These are phyloP conservation scores for Pocillopora grandis DNA, from an alignment of 92 coral and sea anemone genomes.

Conservation along the genomic window DNA sequence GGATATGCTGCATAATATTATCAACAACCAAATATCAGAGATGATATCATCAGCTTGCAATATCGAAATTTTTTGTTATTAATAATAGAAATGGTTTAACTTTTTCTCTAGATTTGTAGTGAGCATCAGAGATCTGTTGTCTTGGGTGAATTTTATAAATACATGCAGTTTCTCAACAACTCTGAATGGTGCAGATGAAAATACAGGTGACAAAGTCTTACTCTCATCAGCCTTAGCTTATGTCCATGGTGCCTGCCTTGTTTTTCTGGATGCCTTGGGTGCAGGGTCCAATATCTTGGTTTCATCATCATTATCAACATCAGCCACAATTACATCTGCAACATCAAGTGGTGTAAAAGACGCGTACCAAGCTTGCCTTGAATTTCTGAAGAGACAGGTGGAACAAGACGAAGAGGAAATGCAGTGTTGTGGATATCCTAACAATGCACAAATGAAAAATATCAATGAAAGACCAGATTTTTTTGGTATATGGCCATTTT, in stretches of 20 bases:
- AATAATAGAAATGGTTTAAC: neutral
- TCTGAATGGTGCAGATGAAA: neutral
- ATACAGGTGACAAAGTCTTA: neutral
- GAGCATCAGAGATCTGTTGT: constrained; percentile 87
- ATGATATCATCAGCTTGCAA: neutral
- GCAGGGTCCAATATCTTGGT: constrained; percentile 61
- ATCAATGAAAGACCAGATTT: constrained; percentile 14
- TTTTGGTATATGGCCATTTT: constrained; percentile 83
- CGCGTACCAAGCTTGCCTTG: constrained; percentile 73
- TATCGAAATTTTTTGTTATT: no score
- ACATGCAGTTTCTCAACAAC: constrained; percentile 54
- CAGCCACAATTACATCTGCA: neutral
- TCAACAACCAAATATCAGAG: no score
- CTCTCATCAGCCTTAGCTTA: constrained; percentile 76
- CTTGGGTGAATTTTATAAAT: constrained; percentile 95
- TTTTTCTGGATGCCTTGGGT: constrained; percentile 93
- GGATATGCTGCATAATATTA: no score
- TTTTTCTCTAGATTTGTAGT: constrained; percentile 57
- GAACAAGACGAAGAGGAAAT: constrained; percentile 8
- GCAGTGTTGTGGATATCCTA: neutral
- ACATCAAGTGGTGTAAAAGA: constrained; percentile 24
- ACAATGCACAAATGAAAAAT: neutral
- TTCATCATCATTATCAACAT: constrained; percentile 38
- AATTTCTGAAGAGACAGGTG: constrained; percentile 68
- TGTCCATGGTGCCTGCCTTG: constrained; percentile 95